These are phyloP conservation scores for Meliscaeva auricollis DNA, from an alignment of 2,888 invertebrate genomes.

Conservation along the genomic window DNA sequence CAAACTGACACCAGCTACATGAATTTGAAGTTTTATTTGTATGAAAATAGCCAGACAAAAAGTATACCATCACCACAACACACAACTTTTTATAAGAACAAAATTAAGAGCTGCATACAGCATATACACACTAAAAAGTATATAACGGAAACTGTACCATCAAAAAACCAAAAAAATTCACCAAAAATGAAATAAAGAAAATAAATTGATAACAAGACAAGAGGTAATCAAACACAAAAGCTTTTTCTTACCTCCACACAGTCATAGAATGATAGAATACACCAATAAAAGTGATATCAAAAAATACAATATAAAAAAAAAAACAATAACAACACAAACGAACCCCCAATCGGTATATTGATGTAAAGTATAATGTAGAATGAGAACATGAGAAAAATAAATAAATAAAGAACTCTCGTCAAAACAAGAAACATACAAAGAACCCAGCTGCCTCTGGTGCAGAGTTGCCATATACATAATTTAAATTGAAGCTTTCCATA, in stretches of 20 bases:
- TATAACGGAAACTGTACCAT: constrained; percentile 61
- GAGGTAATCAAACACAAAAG: constrained; percentile 43
- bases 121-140: constrained; percentile 20
- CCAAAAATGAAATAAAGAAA: constrained; percentile 58
- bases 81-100: constrained; percentile 7
- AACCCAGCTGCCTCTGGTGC: constrained; percentile 36
- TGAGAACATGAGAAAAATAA: constrained; percentile 63
- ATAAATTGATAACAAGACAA: constrained; percentile 66
- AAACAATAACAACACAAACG: constrained; percentile 73
- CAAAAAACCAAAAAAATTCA: constrained; percentile 51
- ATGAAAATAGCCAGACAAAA: too few relatives aligned
- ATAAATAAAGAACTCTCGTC: constrained; percentile 57
- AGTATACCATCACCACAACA: not conserved
- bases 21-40: too few relatives aligned
- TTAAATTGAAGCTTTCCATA: not conserved
- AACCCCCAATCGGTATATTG: constrained; percentile 66
- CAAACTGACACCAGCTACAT: too few relatives aligned
- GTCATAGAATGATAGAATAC: constrained; percentile 13
- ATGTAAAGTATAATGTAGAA: constrained; percentile 43
- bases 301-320: constrained; percentile 8
- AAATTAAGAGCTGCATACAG: constrained; percentile 16
- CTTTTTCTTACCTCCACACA: constrained; percentile 39
- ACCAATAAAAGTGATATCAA: constrained; percentile 6
- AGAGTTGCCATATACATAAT: not conserved
- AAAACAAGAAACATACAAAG: constrained; percentile 37